Base-by-base conservation (phyloP, 2,888 invertebrate species). In the Eretmocerus hayati region DNA sequence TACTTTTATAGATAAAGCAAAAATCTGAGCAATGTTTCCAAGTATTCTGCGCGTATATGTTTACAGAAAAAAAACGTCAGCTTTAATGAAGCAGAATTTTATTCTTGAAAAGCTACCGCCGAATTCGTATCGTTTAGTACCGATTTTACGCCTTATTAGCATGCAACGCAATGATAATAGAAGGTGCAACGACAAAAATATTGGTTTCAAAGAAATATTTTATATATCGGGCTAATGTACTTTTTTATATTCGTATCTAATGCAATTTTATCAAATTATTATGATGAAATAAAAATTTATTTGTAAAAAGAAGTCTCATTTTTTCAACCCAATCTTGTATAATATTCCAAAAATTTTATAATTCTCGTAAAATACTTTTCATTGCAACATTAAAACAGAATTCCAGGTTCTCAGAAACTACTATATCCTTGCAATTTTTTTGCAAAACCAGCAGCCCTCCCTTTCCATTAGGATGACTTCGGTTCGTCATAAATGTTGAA, bases 201-300 rank as follows among this genome's bases (percentile, higher is more conserved):
- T 61, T 66, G 65, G 59, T 68, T 63, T 66, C 68, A 66, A 66
- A 65, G 63, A 65, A 62, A 67, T 70, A 18, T 70, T 70, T 69
- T 70, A 65, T 69, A 69, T 66, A 69, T 67, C 67, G 63, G 70
- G 69, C 67, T 69, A 66, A 64, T 68, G 66, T 69, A 69, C 68
- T 69, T 69, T 70, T 69, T 67, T 67, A 67, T 60, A 65, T 66
- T 64, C 64, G 62, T 64, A 65, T 59, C 59, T 59, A 62, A 62
- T 61, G 62, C 63, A 64, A 64, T 69, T 65, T 67, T 65, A 66
- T 64, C 63, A 65, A 62, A 67, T 63, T 62, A 62, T 62, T 60
- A 63, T 59, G 60, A 64, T 59, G 60, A 65, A 63, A 65, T 61
- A 64, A 62, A 61, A 64, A 60, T 60, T 62, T 59, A 62, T 68